Percentiles rank a stretch among this genome's conserved stretches.
Conservation (phyloP, 2,113 vertebrate species). For the Acanthochromis polyacanthus region DNA sequence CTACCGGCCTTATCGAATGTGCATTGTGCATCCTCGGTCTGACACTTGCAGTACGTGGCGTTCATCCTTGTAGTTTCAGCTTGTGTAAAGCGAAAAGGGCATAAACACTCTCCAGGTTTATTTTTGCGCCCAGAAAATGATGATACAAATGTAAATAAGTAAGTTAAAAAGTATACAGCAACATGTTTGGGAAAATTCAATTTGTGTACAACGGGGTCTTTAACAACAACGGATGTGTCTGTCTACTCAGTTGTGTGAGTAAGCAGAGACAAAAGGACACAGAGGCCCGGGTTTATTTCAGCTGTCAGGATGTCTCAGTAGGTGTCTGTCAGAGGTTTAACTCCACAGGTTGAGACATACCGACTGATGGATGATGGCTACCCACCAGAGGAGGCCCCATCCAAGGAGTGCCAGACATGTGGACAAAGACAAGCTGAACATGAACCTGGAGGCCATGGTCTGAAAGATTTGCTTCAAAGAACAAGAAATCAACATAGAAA, state of each 20-base stretch:
- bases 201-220: too few relatives aligned
- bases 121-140: not conserved
- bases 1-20: not conserved
- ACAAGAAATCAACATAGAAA: constrained; percentile 24
- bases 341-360: constrained; percentile 53
- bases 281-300: constrained; percentile 36
- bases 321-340: constrained; percentile 58
- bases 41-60: not conserved
- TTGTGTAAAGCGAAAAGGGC: not conserved
- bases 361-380: constrained; percentile 64
- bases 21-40: not conserved
- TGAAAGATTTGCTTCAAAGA: constrained; percentile 49
- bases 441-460: constrained; percentile 44
- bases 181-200: not conserved
- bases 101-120: not conserved
- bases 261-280: constrained; percentile 44
- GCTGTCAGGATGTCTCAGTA: constrained; percentile 49
- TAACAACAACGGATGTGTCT: not conserved
- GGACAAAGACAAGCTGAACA: constrained; percentile 59
- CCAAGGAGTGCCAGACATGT: constrained; percentile 40
- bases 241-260: constrained; percentile 29
- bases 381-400: constrained; percentile 63
- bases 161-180: not conserved
- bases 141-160: not conserved
- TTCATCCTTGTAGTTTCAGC: not conserved